These are phyloP conservation scores for Micromesistius poutassou DNA, from an alignment of 2,797 vertebrate species.

Conservation along the genomic window DNA sequence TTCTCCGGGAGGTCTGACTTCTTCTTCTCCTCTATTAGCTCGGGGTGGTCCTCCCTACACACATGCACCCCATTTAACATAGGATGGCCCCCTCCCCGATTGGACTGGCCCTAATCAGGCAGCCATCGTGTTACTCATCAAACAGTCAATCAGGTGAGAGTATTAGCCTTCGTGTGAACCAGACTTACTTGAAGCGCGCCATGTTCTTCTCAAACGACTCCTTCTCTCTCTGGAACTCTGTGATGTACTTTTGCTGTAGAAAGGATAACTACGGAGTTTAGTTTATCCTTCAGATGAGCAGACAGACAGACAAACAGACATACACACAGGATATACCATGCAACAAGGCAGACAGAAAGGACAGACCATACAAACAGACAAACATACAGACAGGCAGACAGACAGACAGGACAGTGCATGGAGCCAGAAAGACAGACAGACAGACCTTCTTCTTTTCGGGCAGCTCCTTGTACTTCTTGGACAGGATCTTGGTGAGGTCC, in stretches of 20 bases:
- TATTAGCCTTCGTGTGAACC: background rate
- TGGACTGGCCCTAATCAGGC: background rate
- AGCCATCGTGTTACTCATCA: background rate
- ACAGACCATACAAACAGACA: too few species aligned
- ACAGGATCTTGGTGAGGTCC: slow-evolving; percentile 81
- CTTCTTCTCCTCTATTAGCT: slow-evolving; percentile 77
- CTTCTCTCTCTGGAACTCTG: slow-evolving; percentile 77
- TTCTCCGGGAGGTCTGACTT: slow-evolving; percentile 80
- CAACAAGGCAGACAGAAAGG: too few species aligned
- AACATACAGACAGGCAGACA: background rate
- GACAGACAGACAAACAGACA: background rate
- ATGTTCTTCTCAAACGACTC: slow-evolving; percentile 77
- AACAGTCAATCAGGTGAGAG: background rate
- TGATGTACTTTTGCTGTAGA: slow-evolving; percentile 75
- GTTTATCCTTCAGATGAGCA: background rate
- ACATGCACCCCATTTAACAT: background rate
- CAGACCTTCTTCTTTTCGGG: slow-evolving; percentile 79
- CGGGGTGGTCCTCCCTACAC: slow-evolving; percentile 73
- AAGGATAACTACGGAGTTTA: slow-evolving; percentile 10
- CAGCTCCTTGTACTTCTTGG: slow-evolving; percentile 82
- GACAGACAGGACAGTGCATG: background rate
- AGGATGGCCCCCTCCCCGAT: background rate
- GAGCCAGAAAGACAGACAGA: background rate
- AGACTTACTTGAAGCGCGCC: slow-evolving; percentile 73
- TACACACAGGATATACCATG: too few species aligned